Percentiles rank a stretch among this genome's conserved stretches.
Conservation (phyloP, 2,888 invertebrate species). For the Conistra vaccinii region DNA sequence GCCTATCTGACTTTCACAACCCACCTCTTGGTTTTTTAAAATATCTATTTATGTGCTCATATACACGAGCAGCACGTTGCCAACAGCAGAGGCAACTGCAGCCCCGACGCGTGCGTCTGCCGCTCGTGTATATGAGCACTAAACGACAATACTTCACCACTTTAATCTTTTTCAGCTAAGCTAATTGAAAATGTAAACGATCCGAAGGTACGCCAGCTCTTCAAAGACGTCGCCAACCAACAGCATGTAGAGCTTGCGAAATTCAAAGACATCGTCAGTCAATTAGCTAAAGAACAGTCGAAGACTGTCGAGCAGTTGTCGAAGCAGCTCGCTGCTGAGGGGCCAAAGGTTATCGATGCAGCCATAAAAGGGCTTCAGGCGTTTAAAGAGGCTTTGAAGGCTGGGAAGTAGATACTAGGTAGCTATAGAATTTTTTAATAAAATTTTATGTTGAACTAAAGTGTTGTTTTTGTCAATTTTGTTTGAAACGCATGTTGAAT, state of each 20-base stretch:
- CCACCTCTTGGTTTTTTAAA: not conserved
- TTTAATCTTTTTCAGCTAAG: slow-evolving; percentile 14
- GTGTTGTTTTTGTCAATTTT: not conserved
- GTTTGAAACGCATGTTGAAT: too few relatives aligned
- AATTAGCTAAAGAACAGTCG: slow-evolving; percentile 13
- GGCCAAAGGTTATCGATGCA: slow-evolving; percentile 20
- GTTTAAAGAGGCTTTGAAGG: slow-evolving; percentile 8
- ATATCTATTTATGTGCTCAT: not conserved
- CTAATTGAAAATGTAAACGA: not conserved
- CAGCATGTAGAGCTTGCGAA: slow-evolving; percentile 6
- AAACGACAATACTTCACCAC: not conserved
- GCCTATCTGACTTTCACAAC: not conserved
- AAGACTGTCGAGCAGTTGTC: slow-evolving; percentile 7
- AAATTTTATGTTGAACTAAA: not conserved
- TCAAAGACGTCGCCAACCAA: not conserved
- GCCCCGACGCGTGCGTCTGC: not conserved
- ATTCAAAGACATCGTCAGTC: slow-evolving; percentile 7
- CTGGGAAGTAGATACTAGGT: not conserved
- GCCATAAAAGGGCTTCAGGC: slow-evolving; percentile 1
- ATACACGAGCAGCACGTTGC: not conserved
- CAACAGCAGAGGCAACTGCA: not conserved
- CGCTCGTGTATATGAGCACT: too few relatives aligned
- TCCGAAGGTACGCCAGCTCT: slow-evolving; percentile 8
- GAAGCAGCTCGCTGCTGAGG: not conserved
- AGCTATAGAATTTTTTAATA: not conserved